These are phyloP conservation scores for Hyposoter didymator DNA, from an alignment of 2,888 invertebrate genomes.

Conservation along the genomic window DNA sequence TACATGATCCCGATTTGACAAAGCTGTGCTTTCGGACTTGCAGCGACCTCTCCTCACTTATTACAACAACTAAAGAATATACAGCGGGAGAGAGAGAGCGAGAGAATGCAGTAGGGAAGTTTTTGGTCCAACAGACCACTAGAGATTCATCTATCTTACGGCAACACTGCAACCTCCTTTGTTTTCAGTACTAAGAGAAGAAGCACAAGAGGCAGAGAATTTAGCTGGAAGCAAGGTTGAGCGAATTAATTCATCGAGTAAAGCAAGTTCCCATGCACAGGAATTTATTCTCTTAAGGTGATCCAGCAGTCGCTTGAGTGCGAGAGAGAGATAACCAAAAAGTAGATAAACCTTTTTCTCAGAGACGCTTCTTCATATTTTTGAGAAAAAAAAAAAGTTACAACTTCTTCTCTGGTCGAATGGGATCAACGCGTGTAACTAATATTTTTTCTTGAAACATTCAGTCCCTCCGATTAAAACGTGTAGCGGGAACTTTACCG, in stretches of 20 bases:
- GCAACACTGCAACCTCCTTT: conserved; percentile 26
- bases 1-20: conserved; percentile 29
- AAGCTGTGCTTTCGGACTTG: conserved; percentile 15
- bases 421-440: too few species aligned
- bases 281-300: conserved; percentile 48
- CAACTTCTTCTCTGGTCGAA: too few species aligned
- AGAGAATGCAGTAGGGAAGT: conserved; percentile 27
- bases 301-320: too few species aligned
- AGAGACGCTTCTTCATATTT: too few species aligned
- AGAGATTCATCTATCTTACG: conserved; percentile 7
- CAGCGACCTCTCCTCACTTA: not conserved
- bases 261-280: conserved; percentile 48
- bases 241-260: conserved; percentile 63
- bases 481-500: too few species aligned
- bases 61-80: not conserved
- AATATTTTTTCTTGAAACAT: too few species aligned
- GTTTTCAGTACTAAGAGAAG: conserved; percentile 20
- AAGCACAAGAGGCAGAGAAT: not conserved
- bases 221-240: conserved; percentile 38
- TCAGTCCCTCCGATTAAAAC: too few species aligned
- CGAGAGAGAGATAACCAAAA: too few species aligned
- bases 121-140: conserved; percentile 20
- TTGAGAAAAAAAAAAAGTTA: too few species aligned
- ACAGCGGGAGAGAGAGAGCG: conserved; percentile 20
- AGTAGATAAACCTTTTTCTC: too few species aligned